Conservation (phyloP, 1,140 invertebrate species). For the Ceratosolen solmsi region DNA sequence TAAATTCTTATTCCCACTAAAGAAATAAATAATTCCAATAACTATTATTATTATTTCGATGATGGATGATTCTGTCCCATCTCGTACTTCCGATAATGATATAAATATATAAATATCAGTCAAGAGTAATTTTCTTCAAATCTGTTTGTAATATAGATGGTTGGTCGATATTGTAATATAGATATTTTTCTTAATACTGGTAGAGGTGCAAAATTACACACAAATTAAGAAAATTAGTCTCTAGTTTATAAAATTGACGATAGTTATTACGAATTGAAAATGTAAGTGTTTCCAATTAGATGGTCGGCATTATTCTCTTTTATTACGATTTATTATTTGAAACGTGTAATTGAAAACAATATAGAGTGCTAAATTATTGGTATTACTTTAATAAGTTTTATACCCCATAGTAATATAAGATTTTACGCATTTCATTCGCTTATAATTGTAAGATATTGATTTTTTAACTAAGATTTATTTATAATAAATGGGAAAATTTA, state of each 20-base stretch:
- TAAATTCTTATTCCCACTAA: not conserved
- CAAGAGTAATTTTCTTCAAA: not conserved
- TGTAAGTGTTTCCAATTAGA: not conserved
- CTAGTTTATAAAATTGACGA: not conserved
- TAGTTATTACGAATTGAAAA: slow-evolving; percentile 6
- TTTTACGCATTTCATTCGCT: too few relatives aligned
- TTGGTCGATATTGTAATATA: not conserved
- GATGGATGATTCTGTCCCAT: not conserved
- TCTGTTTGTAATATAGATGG: not conserved
- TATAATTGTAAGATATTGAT: too few relatives aligned
- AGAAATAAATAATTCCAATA: not conserved
- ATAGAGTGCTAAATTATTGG: not conserved
- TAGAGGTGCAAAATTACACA: not conserved
- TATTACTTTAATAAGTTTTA: too few relatives aligned
- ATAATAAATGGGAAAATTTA: too few relatives aligned
- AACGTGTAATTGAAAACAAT: slow-evolving; percentile 10
- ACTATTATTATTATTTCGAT: not conserved
- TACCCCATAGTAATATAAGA: too few relatives aligned
- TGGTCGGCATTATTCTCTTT: not conserved
- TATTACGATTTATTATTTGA: not conserved
- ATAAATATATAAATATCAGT: not conserved
- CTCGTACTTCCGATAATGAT: not conserved
- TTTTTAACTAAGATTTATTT: too few relatives aligned
- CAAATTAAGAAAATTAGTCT: not conserved
- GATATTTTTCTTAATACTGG: too few relatives aligned